Evolutionary conservation across 2,797 vertebrate genomes (phyloP).

Genomic region (Australoheros facetus): DNA sequence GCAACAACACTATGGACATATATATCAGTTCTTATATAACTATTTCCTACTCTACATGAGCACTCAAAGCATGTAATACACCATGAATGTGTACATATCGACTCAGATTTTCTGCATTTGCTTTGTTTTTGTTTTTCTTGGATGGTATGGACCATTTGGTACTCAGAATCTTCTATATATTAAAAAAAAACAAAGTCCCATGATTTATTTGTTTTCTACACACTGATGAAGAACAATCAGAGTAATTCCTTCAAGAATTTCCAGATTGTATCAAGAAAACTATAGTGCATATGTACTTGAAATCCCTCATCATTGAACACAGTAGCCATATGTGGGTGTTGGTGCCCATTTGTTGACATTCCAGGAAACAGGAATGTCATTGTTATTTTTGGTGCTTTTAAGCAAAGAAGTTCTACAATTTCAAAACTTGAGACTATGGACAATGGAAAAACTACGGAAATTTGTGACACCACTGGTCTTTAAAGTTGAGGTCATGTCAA

Average conservation of each 20-base stretch:
- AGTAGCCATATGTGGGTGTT: not conserved
- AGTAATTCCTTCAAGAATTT: not conserved
- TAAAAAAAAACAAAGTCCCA: not conserved
- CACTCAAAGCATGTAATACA: no score
- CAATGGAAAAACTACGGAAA: not conserved
- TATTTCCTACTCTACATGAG: no score
- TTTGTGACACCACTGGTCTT: not conserved
- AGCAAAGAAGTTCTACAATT: constrained; percentile 10
- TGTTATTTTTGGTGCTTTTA: not conserved
- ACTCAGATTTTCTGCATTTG: no score
- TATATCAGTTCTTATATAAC: no score
- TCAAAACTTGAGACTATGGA: not conserved
- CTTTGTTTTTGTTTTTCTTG: no score
- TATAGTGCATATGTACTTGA: not conserved
- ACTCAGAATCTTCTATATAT: no score
- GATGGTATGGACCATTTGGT: no score
- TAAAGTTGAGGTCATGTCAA: not conserved
- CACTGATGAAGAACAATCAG: not conserved
- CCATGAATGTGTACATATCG: no score
- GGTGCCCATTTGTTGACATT: not conserved
- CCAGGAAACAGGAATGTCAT: not conserved
- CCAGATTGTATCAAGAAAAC: not conserved
- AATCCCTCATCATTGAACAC: not conserved
- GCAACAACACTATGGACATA: not conserved
- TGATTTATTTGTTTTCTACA: not conserved